Conservation (phyloP, 1,140 invertebrate genomes). For the Vanessa tameamea region DNA sequence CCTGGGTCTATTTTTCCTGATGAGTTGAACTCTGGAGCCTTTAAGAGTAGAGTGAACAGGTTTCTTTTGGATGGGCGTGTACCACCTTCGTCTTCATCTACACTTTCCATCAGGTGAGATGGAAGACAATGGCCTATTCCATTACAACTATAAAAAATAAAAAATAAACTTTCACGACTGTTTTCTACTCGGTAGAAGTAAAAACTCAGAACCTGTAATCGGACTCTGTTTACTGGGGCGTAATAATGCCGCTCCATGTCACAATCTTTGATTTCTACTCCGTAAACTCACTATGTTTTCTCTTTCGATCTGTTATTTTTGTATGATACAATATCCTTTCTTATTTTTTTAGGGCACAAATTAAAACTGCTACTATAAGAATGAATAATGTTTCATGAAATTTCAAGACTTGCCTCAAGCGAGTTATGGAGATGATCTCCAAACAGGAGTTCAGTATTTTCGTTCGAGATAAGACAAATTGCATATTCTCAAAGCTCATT, state of each 20-base stretch:
- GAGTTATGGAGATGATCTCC: neutral
- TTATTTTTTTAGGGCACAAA: too few relatives aligned
- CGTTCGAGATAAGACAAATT: slow-evolving; percentile 6
- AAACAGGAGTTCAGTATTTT: neutral
- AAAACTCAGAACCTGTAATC: slow-evolving; percentile 31
- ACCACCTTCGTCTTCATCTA: too few relatives aligned
- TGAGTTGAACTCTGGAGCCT: too few relatives aligned
- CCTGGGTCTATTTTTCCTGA: too few relatives aligned
- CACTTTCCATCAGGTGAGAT: too few relatives aligned
- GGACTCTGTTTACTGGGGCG: slow-evolving; percentile 34
- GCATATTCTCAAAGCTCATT: slow-evolving; percentile 8
- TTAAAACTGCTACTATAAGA: too few relatives aligned
- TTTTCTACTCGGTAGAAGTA: slow-evolving; percentile 20
- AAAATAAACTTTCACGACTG: slow-evolving; percentile 34
- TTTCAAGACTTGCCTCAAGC: too few relatives aligned
- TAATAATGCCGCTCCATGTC: slow-evolving; percentile 36
- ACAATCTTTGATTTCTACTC: slow-evolving; percentile 33
- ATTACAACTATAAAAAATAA: too few relatives aligned
- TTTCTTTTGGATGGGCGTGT: too few relatives aligned
- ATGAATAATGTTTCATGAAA: too few relatives aligned
- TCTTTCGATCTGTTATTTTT: slow-evolving; percentile 22
- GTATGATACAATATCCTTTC: neutral
- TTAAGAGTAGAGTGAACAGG: too few relatives aligned
- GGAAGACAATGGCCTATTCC: too few relatives aligned
- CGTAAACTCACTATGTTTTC: slow-evolving; percentile 27